A percentile compares a stretch with the other conserved stretches of the same genome.
These are phyloP conservation scores for Pseudochirops corinnae DNA, from an alignment of 2,797 vertebrate species.

Conservation along the genomic window DNA sequence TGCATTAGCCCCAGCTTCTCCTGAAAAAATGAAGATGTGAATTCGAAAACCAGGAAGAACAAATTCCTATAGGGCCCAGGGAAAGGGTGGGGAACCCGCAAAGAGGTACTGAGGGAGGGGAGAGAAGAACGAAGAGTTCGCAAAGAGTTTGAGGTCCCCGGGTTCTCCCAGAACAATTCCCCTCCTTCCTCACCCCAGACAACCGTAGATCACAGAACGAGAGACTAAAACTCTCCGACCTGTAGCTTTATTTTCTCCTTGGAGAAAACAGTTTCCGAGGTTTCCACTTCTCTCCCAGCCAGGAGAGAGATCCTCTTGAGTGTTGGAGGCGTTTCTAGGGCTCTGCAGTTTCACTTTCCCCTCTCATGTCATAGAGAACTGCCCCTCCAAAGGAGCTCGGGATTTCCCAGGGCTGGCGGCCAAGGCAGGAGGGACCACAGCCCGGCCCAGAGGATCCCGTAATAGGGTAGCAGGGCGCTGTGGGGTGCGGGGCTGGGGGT, in stretches of 20 bases:
- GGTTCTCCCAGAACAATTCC: neutral
- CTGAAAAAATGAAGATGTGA: neutral
- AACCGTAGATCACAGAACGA: neutral
- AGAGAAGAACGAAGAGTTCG: neutral
- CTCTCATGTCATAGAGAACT: neutral
- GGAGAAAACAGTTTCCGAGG: neutral
- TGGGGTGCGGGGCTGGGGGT: fast-evolving
- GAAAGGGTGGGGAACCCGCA: neutral
- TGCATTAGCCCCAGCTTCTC: neutral
- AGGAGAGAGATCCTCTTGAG: neutral
- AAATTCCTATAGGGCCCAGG: neutral
- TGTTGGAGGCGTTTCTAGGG: neutral
- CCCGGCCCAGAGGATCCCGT: neutral
- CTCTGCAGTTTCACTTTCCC: neutral
- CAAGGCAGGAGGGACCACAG: neutral
- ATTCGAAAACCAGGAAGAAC: neutral
- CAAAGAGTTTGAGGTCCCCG: neutral
- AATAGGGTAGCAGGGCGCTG: neutral
- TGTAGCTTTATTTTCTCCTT: neutral
- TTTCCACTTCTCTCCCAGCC: too few species aligned
- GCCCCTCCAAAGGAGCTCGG: neutral
- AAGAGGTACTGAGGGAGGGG: neutral
- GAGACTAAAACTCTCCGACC: neutral
- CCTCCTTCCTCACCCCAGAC: neutral
- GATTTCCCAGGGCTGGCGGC: neutral